Evolutionary conservation across 53 echinoderm and acorn worm species (phyloP).

Genomic region (Echinometra lucunter): DNA sequence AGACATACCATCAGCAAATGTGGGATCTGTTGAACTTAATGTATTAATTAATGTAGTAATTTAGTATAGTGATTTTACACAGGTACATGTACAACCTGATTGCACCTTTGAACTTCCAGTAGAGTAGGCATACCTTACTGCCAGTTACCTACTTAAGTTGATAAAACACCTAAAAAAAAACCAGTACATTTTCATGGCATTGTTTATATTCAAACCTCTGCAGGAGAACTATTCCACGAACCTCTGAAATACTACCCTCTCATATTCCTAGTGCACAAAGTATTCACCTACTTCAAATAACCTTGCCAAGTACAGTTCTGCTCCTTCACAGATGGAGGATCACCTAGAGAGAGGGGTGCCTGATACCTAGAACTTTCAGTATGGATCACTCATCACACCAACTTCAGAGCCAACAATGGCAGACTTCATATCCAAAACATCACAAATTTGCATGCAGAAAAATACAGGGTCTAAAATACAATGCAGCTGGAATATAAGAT

Average conservation of each 20-base stretch:
- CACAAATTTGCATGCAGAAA: not conserved
- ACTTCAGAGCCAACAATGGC: not conserved
- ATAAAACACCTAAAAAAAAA: not conserved
- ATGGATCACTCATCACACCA: not conserved
- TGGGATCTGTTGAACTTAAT: too few species aligned
- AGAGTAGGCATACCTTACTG: too few species aligned
- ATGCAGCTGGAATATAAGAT: not conserved
- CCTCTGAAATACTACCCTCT: conserved; percentile 4
- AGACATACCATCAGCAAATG: too few species aligned
- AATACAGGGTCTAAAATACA: not conserved
- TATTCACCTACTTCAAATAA: not conserved
- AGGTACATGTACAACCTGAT: too few species aligned
- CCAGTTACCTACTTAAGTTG: not conserved
- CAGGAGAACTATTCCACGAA: conserved; percentile 21
- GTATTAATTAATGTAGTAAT: too few species aligned
- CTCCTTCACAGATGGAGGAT: not conserved
- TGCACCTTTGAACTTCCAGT: not conserved
- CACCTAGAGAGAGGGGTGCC: not conserved
- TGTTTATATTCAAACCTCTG: conserved; percentile 6
- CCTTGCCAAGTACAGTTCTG: not conserved
- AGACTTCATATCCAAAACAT: not conserved
- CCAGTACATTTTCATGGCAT: not conserved
- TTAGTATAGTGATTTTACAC: too few species aligned
- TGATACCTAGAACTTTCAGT: not conserved
- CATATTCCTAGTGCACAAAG: not conserved